Evolutionary conservation across 2,888 invertebrate genomes (phyloP).

Genomic region (Danaus chrysippus): DNA sequence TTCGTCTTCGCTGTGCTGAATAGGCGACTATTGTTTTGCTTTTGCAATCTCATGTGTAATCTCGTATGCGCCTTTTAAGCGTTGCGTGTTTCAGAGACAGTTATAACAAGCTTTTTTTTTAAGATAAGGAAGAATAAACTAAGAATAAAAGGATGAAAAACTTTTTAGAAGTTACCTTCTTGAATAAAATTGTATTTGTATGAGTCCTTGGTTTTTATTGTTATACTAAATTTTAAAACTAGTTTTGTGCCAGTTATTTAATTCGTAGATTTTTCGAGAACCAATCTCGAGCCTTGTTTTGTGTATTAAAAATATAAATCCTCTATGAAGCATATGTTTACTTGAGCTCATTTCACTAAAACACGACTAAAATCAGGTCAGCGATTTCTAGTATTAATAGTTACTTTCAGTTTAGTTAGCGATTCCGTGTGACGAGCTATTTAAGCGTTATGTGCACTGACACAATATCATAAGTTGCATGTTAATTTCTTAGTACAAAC

Average conservation of each 20-base stretch:
- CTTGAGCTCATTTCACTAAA: not conserved
- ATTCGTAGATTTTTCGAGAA: too few relatives aligned
- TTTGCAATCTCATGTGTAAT: constrained; percentile 70
- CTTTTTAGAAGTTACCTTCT: not conserved
- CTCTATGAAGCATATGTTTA: too few relatives aligned
- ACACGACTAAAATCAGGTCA: not conserved
- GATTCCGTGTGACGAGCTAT: constrained; percentile 13
- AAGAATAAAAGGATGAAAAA: constrained; percentile 4
- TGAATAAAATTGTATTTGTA: not conserved
- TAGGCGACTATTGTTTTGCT: constrained; percentile 67
- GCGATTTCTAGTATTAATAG: not conserved
- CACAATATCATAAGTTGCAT: constrained; percentile 6
- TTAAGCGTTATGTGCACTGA: constrained; percentile 15
- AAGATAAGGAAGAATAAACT: constrained; percentile 5
- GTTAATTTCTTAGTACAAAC: not conserved
- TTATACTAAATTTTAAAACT: too few relatives aligned
- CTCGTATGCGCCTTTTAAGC: constrained; percentile 45
- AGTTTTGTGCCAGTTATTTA: too few relatives aligned
- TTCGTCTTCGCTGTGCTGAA: constrained; percentile 64
- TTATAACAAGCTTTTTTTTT: constrained; percentile 29
- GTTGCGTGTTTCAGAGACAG: constrained; percentile 26
- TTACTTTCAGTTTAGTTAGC: constrained; percentile 11
- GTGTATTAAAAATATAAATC: too few relatives aligned
- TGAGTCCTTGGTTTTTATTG: too few relatives aligned
- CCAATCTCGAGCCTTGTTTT: too few relatives aligned